Percentiles rank a stretch among this genome's conserved stretches.
Evolutionary conservation across 2,888 invertebrate genomes (phyloP).

Genomic region (Scelioninae gen. 1): DNA sequence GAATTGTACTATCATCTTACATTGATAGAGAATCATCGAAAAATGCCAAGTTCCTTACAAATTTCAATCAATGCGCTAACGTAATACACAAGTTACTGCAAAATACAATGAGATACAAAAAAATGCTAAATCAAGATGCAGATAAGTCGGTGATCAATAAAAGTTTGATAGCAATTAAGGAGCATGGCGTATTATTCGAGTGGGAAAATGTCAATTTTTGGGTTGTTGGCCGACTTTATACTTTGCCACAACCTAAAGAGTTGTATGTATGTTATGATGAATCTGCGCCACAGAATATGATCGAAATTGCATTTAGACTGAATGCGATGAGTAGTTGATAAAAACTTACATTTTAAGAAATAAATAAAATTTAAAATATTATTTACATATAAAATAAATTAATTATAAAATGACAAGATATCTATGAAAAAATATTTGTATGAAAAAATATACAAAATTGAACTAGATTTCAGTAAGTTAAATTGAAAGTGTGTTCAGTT

Average conservation of each 20-base stretch:
- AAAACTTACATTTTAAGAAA: background rate
- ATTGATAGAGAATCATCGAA: conserved; percentile 84
- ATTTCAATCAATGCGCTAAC: conserved; percentile 90
- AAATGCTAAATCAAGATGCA: conserved; percentile 85
- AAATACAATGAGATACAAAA: conserved; percentile 88
- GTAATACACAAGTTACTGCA: conserved; percentile 90
- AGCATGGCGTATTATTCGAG: conserved; percentile 92
- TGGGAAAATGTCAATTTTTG: conserved; percentile 89
- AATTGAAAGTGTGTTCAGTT: no score
- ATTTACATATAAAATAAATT: no score
- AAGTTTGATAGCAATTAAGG: conserved; percentile 91
- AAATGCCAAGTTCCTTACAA: conserved; percentile 87
- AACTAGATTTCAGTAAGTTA: no score
- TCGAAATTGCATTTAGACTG: conserved; percentile 94
- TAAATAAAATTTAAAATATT: no score
- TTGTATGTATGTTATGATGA: conserved; percentile 95
- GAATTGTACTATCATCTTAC: no score
- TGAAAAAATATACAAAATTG: no score
- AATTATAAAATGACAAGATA: no score
- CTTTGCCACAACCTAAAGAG: conserved; percentile 90
- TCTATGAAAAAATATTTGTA: no score
- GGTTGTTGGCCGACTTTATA: conserved; percentile 92
- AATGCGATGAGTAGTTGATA: conserved; percentile 84
- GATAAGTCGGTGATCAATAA: conserved; percentile 87
- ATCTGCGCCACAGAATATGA: conserved; percentile 93